Evolutionary conservation across 2,113 vertebrate genomes (phyloP).

Genomic region (Cardinalis cardinalis): DNA sequence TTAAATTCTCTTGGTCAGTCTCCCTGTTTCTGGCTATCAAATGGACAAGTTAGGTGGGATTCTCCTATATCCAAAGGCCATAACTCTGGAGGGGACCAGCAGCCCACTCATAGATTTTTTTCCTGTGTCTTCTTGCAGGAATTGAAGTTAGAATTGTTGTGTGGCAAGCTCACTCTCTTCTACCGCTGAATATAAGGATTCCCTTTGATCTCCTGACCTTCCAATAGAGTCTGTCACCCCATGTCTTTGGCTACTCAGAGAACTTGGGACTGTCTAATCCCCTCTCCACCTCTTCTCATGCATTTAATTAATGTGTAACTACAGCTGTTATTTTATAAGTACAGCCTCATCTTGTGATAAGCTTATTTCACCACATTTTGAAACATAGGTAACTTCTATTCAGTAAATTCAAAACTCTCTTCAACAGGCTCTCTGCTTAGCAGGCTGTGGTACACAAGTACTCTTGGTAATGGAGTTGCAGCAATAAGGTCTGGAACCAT

Average conservation of each 20-base stretch:
- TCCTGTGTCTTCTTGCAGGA: background rate
- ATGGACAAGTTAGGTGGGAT: background rate
- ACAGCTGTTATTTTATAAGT: background rate
- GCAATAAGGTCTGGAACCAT: background rate
- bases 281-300: background rate
- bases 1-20: background rate
- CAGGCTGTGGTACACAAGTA: background rate
- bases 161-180: background rate
- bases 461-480: background rate
- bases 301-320: background rate
- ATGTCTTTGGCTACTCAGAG: background rate
- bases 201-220: background rate
- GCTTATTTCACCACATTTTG: background rate
- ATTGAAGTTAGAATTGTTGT: background rate
- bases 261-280: background rate
- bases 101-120: background rate
- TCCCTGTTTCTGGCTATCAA: background rate
- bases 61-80: background rate
- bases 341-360: background rate
- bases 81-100: background rate
- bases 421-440: background rate
- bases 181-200: background rate
- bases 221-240: background rate
- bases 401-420: background rate
- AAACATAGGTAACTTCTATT: background rate